Evolutionary conservation across 2,888 invertebrate genomes (phyloP).

Genomic region (Drosophila quasianomalipes): DNA sequence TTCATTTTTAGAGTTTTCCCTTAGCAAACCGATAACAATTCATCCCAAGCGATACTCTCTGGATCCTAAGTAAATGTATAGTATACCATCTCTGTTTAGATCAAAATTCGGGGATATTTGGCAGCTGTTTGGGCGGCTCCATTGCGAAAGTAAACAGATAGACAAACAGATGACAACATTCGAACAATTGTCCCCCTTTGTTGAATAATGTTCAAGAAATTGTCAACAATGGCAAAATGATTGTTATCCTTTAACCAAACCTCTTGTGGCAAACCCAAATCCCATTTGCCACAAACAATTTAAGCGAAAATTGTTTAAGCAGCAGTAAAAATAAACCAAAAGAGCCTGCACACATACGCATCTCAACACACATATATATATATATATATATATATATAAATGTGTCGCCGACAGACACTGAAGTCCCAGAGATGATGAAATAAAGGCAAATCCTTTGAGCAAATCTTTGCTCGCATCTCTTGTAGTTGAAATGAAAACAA

Average conservation of each 20-base stretch:
- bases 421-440: slow-evolving; percentile 14
- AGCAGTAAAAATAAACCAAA: slow-evolving; percentile 70
- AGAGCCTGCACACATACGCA: slow-evolving; percentile 65
- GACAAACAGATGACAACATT: slow-evolving; percentile 70
- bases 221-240: slow-evolving; percentile 78
- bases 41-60: not conserved
- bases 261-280: slow-evolving; percentile 80
- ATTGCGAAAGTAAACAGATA: slow-evolving; percentile 52
- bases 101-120: slow-evolving; percentile 23
- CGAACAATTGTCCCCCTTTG: slow-evolving; percentile 58
- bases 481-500: slow-evolving; percentile 72
- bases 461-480: slow-evolving; percentile 64
- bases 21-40: not conserved
- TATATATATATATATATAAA: not conserved
- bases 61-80: not conserved
- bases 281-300: slow-evolving; percentile 79
- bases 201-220: slow-evolving; percentile 41
- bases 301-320: slow-evolving; percentile 73
- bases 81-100: slow-evolving; percentile 6
- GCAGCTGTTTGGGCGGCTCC: slow-evolving; percentile 48
- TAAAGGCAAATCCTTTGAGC: slow-evolving; percentile 68
- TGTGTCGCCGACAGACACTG: slow-evolving; percentile 9
- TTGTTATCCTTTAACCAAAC: slow-evolving; percentile 80
- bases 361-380: not conserved
- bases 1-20: not conserved